Evolutionary conservation across 2,113 vertebrate species (phyloP).

Genomic region (Echinops telfairi): DNA sequence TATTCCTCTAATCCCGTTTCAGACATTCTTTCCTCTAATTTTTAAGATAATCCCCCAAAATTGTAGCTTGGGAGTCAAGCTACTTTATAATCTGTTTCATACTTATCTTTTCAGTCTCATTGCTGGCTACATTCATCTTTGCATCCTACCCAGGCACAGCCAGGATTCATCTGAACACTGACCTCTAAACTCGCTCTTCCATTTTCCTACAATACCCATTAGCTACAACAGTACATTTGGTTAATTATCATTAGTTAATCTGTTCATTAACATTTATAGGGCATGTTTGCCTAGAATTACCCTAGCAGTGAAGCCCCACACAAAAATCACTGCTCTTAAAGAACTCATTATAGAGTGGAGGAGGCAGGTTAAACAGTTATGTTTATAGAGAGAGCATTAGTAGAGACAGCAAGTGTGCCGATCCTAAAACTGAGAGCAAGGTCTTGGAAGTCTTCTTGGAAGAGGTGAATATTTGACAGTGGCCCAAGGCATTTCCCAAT

Average conservation of each 20-base stretch:
- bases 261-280: not conserved
- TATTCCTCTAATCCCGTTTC: no score
- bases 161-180: not conserved
- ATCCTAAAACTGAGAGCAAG: not conserved
- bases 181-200: not conserved
- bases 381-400: not conserved
- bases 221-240: not conserved
- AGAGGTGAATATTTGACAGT: not conserved
- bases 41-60: no score
- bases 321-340: conserved; percentile 26
- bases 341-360: not conserved
- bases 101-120: not conserved
- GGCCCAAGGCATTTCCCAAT: not conserved
- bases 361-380: not conserved
- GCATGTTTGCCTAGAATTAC: not conserved
- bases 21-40: no score
- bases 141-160: not conserved
- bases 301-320: not conserved
- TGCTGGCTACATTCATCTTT: not conserved
- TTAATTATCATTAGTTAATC: not conserved
- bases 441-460: not conserved
- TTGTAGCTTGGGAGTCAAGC: not conserved
- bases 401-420: not conserved
- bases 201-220: conserved; percentile 2
- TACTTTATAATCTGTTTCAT: not conserved